A percentile compares a stretch with the other conserved stretches of the same genome.
These are phyloP conservation scores for Caenorhabditis macrosperma DNA, from an alignment of 2,888 invertebrate genomes.

Conservation along the genomic window DNA sequence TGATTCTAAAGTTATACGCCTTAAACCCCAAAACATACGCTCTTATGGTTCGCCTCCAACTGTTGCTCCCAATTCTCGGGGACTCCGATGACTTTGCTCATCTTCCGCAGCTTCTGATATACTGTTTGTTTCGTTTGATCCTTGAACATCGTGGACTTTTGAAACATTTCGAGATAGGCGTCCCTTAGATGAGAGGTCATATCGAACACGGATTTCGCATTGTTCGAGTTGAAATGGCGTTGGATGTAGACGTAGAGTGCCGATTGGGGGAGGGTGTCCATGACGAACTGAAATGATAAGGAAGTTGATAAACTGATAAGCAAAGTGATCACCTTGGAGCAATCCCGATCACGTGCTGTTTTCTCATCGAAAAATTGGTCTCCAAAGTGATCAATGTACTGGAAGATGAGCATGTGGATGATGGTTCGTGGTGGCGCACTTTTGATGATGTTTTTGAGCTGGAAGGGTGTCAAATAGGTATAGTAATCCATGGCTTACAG, in stretches of 20 bases:
- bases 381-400: too few relatives aligned
- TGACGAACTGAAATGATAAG: neutral
- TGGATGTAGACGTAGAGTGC: neutral
- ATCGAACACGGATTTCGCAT: neutral
- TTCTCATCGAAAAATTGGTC: too few relatives aligned
- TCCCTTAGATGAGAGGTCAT: neutral
- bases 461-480: too few relatives aligned
- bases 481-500: too few relatives aligned
- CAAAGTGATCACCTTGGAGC: too few relatives aligned
- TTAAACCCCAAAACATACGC: too few relatives aligned
- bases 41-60: neutral
- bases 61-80: constrained; percentile 2
- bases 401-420: neutral
- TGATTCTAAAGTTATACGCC: too few relatives aligned
- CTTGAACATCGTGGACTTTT: neutral
- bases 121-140: neutral
- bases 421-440: neutral
- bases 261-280: neutral
- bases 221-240: constrained; percentile 4
- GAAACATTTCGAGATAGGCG: neutral
- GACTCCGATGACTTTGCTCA: neutral
- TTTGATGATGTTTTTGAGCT: neutral
- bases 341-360: too few relatives aligned
- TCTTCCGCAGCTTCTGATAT: neutral
- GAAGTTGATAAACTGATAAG: too few relatives aligned